These are phyloP conservation scores for Hirundo rustica DNA, from an alignment of 2,797 vertebrate genomes.

Conservation along the genomic window DNA sequence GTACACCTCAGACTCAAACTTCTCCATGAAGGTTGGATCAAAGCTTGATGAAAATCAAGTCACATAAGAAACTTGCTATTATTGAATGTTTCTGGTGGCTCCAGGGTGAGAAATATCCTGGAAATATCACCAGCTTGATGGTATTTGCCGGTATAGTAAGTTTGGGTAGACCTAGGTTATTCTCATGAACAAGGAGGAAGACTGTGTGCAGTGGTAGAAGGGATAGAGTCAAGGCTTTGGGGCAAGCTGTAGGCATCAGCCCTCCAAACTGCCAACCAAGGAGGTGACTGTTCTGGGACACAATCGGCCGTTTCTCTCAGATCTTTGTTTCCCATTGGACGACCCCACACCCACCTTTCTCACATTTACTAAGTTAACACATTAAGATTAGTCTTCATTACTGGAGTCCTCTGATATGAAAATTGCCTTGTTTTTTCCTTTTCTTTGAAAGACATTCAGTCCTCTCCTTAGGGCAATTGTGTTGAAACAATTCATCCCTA, in stretches of 20 bases:
- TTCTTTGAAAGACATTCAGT: background rate
- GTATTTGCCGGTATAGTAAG: background rate
- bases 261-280: background rate
- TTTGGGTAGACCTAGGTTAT: background rate
- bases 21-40: background rate
- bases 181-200: background rate
- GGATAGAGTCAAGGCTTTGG: background rate
- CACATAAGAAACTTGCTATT: background rate
- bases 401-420: background rate
- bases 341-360: background rate
- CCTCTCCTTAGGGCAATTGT: background rate
- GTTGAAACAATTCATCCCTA: background rate
- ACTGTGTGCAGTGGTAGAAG: background rate
- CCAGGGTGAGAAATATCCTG: background rate
- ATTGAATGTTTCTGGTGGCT: background rate
- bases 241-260: accelerated
- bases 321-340: background rate
- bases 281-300: background rate
- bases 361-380: background rate
- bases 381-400: background rate
- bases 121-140: background rate
- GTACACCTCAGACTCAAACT: background rate
- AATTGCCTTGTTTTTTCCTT: background rate
- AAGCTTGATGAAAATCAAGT: background rate
- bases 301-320: background rate